Conservation (phyloP, 2,797 vertebrate species). For the Periparus ater region DNA sequence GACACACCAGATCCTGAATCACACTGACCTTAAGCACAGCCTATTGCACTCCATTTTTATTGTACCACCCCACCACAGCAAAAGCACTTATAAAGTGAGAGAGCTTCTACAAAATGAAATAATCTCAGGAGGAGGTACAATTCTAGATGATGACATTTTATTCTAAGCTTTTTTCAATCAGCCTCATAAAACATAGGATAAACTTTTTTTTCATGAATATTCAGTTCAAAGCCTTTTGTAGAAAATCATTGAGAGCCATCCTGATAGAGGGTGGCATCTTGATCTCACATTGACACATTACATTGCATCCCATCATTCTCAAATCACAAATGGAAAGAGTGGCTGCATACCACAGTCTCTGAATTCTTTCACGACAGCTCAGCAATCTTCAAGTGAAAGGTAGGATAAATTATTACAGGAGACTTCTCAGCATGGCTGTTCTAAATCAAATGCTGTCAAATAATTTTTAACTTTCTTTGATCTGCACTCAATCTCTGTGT, state of each 20-base stretch:
- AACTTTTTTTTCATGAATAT: conserved; percentile 16
- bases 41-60: neutral
- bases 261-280: conserved; percentile 35
- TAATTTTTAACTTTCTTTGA: conserved; percentile 74
- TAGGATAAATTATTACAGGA: conserved; percentile 66
- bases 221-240: neutral
- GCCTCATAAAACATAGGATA: neutral
- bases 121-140: neutral
- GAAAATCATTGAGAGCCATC: neutral
- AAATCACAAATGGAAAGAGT: conserved; percentile 56
- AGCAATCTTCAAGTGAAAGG: conserved; percentile 65
- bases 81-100: neutral
- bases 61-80: neutral
- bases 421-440: conserved; percentile 66
- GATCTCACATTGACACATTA: conserved; percentile 38
- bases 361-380: conserved; percentile 72
- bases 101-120: neutral
- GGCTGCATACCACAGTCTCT: conserved; percentile 41
- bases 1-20: neutral
- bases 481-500: conserved; percentile 65
- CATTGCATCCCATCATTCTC: conserved; percentile 9
- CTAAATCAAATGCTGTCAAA: conserved; percentile 77
- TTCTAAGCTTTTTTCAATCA: neutral
- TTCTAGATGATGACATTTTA: neutral
- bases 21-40: neutral